Evolutionary conservation across 2,797 vertebrate species (phyloP), one percentile per base, ranked within the genome.

Genomic region (Diplodus puntazzo): DNA sequence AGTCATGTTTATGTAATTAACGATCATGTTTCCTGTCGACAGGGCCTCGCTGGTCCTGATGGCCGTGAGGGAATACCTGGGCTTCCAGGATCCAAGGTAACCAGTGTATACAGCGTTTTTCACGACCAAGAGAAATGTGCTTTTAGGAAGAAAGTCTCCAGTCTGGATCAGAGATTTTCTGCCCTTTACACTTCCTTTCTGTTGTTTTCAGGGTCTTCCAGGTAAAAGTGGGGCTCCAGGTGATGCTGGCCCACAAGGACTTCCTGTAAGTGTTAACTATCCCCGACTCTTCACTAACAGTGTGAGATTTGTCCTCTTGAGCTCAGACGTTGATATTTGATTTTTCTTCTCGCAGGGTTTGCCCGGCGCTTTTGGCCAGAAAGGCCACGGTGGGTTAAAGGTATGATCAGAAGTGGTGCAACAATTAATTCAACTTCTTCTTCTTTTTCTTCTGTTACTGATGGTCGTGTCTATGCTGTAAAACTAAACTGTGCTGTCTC

Each of bases 11-110:
- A 25, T 23, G 0, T 53, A 7, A 39, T 59, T 7, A 3, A 61
- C 16, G 7, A 10, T 52, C 1, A 9, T 64, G 4, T 52, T 4
- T 72, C 11, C 23, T 0, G 2, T 52, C 46, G 20, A 80, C 77
- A 99, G 98, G 98, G 98, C 21, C 95, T 99, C 83, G 89, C 96
- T 39, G 98, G 96, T 80, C 95, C 98, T 1, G 96, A 98, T 73
- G 97, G 94, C 48, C 96, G 95, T 43, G 98, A 98, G 46, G 98
- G 98, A 62, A 99, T 99, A 52, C 98, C 98, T 69, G 98, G 97
- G 67, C 96, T 99, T 82, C 98, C 98, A 0, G 97, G 91, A 61
- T 86, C 95, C 76, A 97, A 96, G 96, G 98, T 99, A 94, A 49
- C 16, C 2, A 0, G 2, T 34, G 0, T 10, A 2, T 48, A n/a